Evolutionary conservation across 2,888 invertebrate species (phyloP).

Genomic region (Theristus sp.): DNA sequence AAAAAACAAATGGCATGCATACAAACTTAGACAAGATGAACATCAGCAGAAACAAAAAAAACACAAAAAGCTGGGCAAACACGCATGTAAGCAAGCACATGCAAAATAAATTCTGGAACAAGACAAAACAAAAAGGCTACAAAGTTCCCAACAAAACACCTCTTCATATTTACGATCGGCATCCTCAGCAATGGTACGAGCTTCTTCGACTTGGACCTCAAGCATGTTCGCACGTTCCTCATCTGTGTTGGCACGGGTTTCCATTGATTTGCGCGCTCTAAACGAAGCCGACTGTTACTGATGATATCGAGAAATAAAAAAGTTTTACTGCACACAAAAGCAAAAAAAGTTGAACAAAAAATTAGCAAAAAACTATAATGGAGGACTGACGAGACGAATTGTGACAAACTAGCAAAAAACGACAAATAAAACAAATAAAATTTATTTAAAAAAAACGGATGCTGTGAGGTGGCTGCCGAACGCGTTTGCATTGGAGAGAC

Average conservation of each 20-base stretch:
- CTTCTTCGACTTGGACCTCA: constrained; percentile 93
- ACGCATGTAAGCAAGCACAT: background rate
- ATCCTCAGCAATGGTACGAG: constrained; percentile 98
- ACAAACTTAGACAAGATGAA: no score
- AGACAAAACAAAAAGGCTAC: background rate
- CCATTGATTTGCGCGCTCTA: constrained; percentile 97
- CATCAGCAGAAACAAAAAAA: no score
- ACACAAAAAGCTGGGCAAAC: background rate
- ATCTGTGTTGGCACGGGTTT: constrained; percentile 70
- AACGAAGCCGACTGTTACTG: constrained; percentile 34
- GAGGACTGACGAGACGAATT: background rate
- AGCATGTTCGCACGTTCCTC: constrained; percentile 92
- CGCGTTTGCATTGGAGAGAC: background rate
- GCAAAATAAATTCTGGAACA: background rate
- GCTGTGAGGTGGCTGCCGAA: background rate
- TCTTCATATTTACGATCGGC: constrained; percentile 99
- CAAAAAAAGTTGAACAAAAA: no score
- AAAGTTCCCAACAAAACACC: constrained; percentile 36
- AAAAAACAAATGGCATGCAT: background rate
- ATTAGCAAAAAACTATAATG: no score
- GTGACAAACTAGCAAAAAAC: background rate
- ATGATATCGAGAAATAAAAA: background rate
- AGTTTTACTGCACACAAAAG: background rate
- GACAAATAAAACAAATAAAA: background rate
- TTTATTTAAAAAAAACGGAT: background rate